Base-by-base conservation (phyloP, 2,888 invertebrate species). In the Chymomyza fuscimana region DNA sequence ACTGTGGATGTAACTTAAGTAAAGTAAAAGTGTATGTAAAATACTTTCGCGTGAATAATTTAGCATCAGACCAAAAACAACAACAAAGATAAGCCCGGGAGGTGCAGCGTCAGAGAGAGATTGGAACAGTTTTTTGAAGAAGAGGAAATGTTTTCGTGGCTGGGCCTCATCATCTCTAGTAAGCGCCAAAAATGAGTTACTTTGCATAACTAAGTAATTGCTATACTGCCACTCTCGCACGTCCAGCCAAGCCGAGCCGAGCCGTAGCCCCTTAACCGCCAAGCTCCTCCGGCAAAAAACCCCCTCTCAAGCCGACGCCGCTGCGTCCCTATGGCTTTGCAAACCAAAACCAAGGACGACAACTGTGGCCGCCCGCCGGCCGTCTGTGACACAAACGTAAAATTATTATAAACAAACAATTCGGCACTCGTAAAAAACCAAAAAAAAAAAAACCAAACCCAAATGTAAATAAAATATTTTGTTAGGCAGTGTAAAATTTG, bases 371-470 rank as follows among this genome's bases (percentile, higher is more conserved):
- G 56, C 56, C 22, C 7, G 51, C 19, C 19, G 22, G 19, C 58
- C 22, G 15, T 58, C 58, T 50, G 61, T 40, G 73, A 75, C 75
- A 75, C 79, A 86, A 84, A 86, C 76, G 82, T 86, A 75, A 84
- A 84, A 88, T 87, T 84, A 88, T 85, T 86, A 88, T 85, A 86
- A 88, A 86, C 84, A 84, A 86, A 86, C 82, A 88, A 88, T 86
- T 85, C 71, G 81, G 29, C 73, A 81, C 79, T 79, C 74, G 66
- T 77, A 51, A 51, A 63, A 50, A 46, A 63, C 12, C 40, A 54
- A 32, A 29, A 54, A 62, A 40, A 64, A 54, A 56, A 61, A 46
- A 52, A 2, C 40, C 16, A 9, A 10, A 25, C 29, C 12, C 66
- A 61, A 58, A 54, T 12, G 40, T 46, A 6, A 12, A 0, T 12